phyloP scores from a whole-genome alignment of 2,888 invertebrate genomes.

The Phasia obesa region DNA sequence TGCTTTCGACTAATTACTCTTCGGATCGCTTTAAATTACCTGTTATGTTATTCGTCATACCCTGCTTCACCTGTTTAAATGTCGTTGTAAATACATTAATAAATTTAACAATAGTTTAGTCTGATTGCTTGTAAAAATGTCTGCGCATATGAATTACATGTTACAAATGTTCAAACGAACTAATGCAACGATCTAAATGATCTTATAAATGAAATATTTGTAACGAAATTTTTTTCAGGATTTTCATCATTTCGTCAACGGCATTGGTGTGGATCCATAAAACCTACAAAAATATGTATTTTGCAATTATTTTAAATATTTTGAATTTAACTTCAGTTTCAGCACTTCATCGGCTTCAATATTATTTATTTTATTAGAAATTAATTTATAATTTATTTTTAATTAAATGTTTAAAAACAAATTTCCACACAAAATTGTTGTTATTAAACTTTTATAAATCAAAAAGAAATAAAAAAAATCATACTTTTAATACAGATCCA shows the following conservation, averaged over 20 bases:
- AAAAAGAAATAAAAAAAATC: too few relatives aligned
- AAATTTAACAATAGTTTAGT: constrained; percentile 62
- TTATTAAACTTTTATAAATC: too few relatives aligned
- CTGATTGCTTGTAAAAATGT: constrained; percentile 26
- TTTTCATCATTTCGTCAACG: constrained; percentile 35
- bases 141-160: constrained; percentile 7
- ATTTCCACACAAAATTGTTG: too few relatives aligned
- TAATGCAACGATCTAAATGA: constrained; percentile 40
- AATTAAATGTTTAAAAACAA: too few relatives aligned
- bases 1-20: too few relatives aligned
- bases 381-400: constrained; percentile 16
- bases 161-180: constrained; percentile 16
- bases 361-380: constrained; percentile 15
- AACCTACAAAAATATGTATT: background rate
- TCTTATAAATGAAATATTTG: constrained; percentile 7
- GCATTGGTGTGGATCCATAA: background rate
- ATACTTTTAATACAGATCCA: background rate
- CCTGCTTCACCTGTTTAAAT: background rate
- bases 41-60: constrained; percentile 6
- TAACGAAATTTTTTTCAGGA: constrained; percentile 37
- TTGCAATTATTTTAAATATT: background rate
- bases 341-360: background rate
- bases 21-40: too few relatives aligned
- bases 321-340: background rate
- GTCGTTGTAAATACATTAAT: constrained; percentile 31